Percentiles rank a stretch among this genome's conserved stretches.
These are phyloP conservation scores for Lagocephalus sceleratus DNA, from an alignment of 2,797 vertebrate species.

Conservation along the genomic window DNA sequence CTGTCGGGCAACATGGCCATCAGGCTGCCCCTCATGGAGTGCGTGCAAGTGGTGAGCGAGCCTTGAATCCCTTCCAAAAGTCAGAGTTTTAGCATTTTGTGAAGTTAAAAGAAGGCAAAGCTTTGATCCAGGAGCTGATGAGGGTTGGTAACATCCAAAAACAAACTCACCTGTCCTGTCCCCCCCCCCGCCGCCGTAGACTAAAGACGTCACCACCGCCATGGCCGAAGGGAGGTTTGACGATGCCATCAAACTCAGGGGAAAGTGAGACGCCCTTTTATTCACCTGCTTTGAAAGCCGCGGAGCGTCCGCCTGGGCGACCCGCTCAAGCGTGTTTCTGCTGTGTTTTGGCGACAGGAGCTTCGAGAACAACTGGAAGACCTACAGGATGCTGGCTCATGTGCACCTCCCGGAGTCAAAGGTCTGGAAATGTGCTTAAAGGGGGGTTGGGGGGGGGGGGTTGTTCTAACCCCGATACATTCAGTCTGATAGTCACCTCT, in stretches of 20 bases:
- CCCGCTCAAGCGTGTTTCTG: conserved; percentile 15
- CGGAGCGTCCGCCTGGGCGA: background rate
- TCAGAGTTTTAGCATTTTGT: too few species aligned
- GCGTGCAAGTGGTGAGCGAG: conserved; percentile 88
- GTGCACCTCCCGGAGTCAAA: conserved; percentile 82
- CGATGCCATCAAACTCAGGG: conserved; percentile 87
- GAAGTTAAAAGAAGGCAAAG: too few species aligned
- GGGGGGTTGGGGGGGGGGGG: too few species aligned
- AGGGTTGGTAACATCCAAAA: background rate
- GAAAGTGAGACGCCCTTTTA: conserved; percentile 78
- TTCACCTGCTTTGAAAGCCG: background rate
- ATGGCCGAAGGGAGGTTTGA: conserved; percentile 86
- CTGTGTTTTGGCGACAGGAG: conserved; percentile 75
- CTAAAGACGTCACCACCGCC: conserved; percentile 91
- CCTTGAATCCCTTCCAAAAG: too few species aligned
- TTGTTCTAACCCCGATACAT: too few species aligned
- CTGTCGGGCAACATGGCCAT: conserved; percentile 90
- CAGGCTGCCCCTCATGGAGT: conserved; percentile 90
- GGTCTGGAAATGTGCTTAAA: conserved; percentile 60
- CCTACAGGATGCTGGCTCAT: conserved; percentile 90
- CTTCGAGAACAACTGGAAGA: conserved; percentile 95
- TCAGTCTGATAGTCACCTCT: conserved; percentile 18
- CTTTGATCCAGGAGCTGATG: too few species aligned
- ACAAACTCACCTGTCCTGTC: background rate
- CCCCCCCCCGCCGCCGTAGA: conserved; percentile 70